These are phyloP conservation scores for Sardina pilchardus DNA, from an alignment of 2,113 vertebrate species.

Conservation along the genomic window DNA sequence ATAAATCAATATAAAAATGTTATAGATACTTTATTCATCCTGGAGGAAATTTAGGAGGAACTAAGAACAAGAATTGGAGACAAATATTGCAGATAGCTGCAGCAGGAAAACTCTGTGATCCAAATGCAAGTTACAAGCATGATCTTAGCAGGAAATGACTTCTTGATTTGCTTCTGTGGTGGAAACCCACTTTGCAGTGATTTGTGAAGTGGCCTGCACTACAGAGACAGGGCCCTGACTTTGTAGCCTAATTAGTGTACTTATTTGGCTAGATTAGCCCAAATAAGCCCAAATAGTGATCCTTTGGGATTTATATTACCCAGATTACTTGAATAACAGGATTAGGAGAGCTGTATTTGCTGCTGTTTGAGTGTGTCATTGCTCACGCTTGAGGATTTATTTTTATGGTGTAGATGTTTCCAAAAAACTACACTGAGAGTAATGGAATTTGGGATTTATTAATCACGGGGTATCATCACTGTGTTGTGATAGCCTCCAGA, in stretches of 20 bases:
- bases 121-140: background rate
- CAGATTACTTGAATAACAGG: slow-evolving; percentile 58
- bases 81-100: background rate
- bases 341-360: slow-evolving; percentile 16
- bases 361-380: background rate
- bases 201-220: background rate
- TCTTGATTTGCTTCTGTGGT: background rate
- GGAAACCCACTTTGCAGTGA: background rate
- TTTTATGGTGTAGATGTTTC: background rate
- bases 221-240: background rate
- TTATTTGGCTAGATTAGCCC: slow-evolving; percentile 55
- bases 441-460: background rate
- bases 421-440: background rate
- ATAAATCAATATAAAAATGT: too few relatives aligned
- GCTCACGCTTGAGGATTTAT: background rate
- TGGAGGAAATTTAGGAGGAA: too few relatives aligned
- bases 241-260: slow-evolving; percentile 21
- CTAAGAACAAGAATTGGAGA: background rate
- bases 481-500: background rate
- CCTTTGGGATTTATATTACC: slow-evolving; percentile 56
- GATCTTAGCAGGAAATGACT: background rate
- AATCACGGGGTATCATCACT: background rate
- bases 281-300: slow-evolving; percentile 60
- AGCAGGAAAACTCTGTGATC: background rate
- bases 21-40: too few relatives aligned